phyloP scores from a whole-genome alignment of 2,113 vertebrate species.

The Balaeniceps rex region DNA sequence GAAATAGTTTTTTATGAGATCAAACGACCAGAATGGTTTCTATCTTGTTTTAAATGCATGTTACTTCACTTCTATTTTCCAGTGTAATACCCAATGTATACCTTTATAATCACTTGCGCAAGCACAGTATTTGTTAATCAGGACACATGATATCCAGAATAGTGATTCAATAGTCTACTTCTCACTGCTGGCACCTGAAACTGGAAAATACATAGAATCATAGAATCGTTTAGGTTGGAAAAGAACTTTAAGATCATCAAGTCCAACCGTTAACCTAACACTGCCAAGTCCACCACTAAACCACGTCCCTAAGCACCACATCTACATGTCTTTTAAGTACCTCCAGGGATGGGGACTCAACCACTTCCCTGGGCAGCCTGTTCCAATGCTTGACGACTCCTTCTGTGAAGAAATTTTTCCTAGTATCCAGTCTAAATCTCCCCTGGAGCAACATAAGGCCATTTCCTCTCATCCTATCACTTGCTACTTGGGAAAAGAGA shows the following conservation, averaged over 20 bases:
- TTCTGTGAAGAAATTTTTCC: neutral
- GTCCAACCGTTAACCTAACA: fast-evolving
- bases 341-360: neutral
- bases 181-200: neutral
- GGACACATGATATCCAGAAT: neutral
- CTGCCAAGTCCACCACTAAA: neutral
- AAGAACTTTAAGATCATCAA: neutral
- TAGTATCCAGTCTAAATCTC: neutral
- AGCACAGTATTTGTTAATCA: neutral
- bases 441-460: neutral
- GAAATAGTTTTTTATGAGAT: neutral
- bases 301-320: neutral
- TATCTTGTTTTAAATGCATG: neutral
- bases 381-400: too few relatives aligned
- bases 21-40: neutral
- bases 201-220: neutral
- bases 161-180: neutral
- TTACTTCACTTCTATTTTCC: neutral
- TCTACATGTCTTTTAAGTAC: neutral
- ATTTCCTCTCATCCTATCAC: too few relatives aligned
- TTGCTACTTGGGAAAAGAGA: too few relatives aligned
- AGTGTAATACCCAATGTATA: neutral
- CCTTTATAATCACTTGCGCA: neutral
- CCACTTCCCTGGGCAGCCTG: too few relatives aligned
- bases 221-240: neutral